Conservation (phyloP, 1,140 invertebrate species). For the Heliothis virescens region DNA sequence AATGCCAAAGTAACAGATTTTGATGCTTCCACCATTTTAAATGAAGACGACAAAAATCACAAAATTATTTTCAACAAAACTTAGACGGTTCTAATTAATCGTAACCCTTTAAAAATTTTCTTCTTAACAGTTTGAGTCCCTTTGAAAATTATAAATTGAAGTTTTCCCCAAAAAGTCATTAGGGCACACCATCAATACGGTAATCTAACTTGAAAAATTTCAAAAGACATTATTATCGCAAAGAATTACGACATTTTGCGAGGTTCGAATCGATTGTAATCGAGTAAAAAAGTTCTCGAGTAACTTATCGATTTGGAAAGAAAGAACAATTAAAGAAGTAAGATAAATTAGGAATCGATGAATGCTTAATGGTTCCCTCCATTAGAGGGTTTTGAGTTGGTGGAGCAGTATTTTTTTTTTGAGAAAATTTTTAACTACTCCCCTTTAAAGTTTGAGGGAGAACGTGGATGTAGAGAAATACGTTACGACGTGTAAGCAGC, state of each 20-base stretch:
- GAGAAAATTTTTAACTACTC: slow-evolving; percentile 77
- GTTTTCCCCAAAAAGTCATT: slow-evolving; percentile 33
- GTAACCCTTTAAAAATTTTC: slow-evolving; percentile 3
- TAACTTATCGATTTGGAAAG: slow-evolving; percentile 73
- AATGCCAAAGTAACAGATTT: no score
- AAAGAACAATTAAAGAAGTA: slow-evolving; percentile 78
- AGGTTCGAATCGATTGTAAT: slow-evolving; percentile 68
- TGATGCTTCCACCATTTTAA: no score
- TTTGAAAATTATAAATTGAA: slow-evolving; percentile 16
- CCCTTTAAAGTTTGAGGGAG: slow-evolving; percentile 70
- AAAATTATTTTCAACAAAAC: no score
- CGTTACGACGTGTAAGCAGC: not conserved
- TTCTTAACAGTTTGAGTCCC: not conserved
- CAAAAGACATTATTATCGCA: slow-evolving; percentile 39
- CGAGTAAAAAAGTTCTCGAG: slow-evolving; percentile 63
- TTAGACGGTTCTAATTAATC: not conserved
- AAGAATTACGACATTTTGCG: slow-evolving; percentile 68
- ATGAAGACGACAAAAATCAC: no score
- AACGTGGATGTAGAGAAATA: slow-evolving; percentile 55
- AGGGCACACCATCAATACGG: slow-evolving; percentile 29
- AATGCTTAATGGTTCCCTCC: slow-evolving; percentile 81
- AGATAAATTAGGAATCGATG: slow-evolving; percentile 84
- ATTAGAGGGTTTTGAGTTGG: slow-evolving; percentile 82
- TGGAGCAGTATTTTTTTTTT: slow-evolving; percentile 70
- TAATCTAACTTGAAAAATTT: slow-evolving; percentile 42